These are phyloP conservation scores for Lepidurus packardi DNA, from an alignment of 1,140 invertebrate genomes.

Conservation along the genomic window DNA sequence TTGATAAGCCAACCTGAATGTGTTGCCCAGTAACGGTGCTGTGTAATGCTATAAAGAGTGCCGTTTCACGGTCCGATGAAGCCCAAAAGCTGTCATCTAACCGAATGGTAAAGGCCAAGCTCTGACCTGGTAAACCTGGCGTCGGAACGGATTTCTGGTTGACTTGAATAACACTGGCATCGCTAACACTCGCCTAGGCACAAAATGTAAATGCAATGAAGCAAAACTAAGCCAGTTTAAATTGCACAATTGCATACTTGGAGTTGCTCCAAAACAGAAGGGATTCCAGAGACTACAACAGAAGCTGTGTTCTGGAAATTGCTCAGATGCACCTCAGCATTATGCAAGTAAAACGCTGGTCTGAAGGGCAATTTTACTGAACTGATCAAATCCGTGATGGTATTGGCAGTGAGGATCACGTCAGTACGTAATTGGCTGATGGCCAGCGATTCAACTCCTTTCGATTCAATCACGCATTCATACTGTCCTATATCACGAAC, in stretches of 20 bases:
- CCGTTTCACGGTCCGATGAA: background rate
- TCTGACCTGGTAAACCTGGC: background rate
- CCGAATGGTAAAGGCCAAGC: background rate
- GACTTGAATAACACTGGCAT: background rate
- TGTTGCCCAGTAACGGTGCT: constrained; percentile 24
- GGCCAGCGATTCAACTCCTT: constrained; percentile 6
- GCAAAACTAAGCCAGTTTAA: background rate
- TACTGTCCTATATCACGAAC: constrained; percentile 22
- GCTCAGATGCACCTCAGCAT: constrained; percentile 29
- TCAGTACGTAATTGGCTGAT: constrained; percentile 27
- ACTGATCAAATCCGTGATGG: constrained; percentile 1
- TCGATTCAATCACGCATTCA: constrained; percentile 30
- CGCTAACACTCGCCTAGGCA: background rate
- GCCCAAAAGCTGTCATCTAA: background rate
- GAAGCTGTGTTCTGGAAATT: constrained; percentile 25
- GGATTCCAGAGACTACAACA: constrained; percentile 29
- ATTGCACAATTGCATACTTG: constrained; percentile 24
- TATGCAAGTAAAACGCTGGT: constrained; percentile 33
- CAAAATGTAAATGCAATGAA: background rate
- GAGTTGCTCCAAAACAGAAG: constrained; percentile 17
- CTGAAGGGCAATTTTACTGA: constrained; percentile 29
- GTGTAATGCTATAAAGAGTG: background rate
- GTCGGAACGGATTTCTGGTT: background rate
- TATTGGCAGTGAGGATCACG: constrained; percentile 29
- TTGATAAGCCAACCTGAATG: constrained; percentile 15